Evolutionary conservation across 1,140 invertebrate species (phyloP), one percentile per base, ranked within the genome.

Genomic region (Macrostomum lignano): DNA sequence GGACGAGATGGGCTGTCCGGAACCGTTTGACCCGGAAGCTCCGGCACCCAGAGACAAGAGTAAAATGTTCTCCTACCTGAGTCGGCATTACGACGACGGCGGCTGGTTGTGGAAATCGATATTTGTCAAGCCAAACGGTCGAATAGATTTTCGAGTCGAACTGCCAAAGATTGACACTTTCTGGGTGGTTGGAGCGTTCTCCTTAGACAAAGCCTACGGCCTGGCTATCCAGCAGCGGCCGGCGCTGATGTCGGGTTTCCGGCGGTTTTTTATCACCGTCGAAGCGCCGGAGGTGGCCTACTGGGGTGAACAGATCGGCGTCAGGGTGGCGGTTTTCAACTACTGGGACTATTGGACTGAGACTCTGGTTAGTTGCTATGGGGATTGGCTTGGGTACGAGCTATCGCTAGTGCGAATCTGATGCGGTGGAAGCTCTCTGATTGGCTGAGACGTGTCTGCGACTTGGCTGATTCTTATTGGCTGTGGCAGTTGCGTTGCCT

Each of bases 101-200:
- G 72, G 74, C 21, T 91, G 79, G 79, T 54, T 84, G 3, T 91
- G 79, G 79, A 68, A 71, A 40, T 78, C 84, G 55, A 69, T 79
- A 10, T 84, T 84, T 54, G 79, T 84, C 38, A 79, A 79, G 7
- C 52, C 53, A 24, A 48, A 57, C 38, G 52, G 54, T n/a, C 41
- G 48, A 23, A 45, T 56, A 3, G 46, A 56, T 37, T 81, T 88
- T 51, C 73, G 72, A 33, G 57, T 74, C 17, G 69, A 73, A 21
- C 76, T 86, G n/a, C 81, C 82, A 0, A 62, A 70, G 21, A 51
- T 56, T 31, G 76, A 79, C 0, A 74, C 74, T 1, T 70, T 74
- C 39, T 88, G 81, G 79, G 76, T 86, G 60, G 66, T 93, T 3
- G 76, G 74, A 14, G 77, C 73, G 0, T 77, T 88, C 48, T 72